phyloP scores from a whole-genome alignment of 2,113 vertebrate species.

The Clupea harengus region DNA sequence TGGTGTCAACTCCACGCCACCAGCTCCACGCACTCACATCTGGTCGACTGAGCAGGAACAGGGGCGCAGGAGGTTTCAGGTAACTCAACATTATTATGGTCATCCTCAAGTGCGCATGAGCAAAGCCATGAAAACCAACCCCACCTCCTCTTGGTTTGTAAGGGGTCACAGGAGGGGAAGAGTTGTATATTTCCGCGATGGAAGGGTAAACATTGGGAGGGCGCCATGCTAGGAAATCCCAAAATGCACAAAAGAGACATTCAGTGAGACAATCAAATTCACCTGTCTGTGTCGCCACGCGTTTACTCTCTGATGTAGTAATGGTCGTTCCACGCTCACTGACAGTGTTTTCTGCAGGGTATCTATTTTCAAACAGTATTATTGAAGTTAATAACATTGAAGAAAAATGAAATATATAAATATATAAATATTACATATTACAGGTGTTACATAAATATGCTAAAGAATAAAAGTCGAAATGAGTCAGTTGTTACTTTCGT shows the following conservation, averaged over 20 bases:
- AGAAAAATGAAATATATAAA: slow-evolving; percentile 53
- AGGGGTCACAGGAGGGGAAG: not conserved
- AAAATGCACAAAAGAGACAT: slow-evolving; percentile 63
- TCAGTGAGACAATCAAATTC: slow-evolving; percentile 74
- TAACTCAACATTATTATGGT: slow-evolving; percentile 47
- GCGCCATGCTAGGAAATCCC: slow-evolving; percentile 53
- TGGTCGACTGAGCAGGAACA: slow-evolving; percentile 21
- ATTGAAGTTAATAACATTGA: slow-evolving; percentile 65
- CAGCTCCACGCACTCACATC: slow-evolving; percentile 23
- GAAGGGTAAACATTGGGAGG: slow-evolving; percentile 45
- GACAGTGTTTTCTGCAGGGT: slow-evolving; percentile 73
- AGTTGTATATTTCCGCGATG: slow-evolving; percentile 20
- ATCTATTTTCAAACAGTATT: slow-evolving; percentile 71
- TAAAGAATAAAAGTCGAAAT: slow-evolving; percentile 56
- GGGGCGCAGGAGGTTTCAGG: slow-evolving; percentile 59
- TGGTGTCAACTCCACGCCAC: slow-evolving; percentile 57
- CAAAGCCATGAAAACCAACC: slow-evolving; percentile 28
- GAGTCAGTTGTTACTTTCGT: slow-evolving; percentile 60
- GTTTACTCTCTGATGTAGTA: slow-evolving; percentile 70
- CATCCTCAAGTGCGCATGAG: slow-evolving; percentile 37
- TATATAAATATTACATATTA: slow-evolving; percentile 67
- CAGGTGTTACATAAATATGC: slow-evolving; percentile 76
- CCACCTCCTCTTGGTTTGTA: slow-evolving; percentile 18
- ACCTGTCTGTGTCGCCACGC: slow-evolving; percentile 62
- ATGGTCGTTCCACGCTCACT: slow-evolving; percentile 64